These are phyloP conservation scores for Pantherophis guttatus DNA, from an alignment of 2,113 vertebrate genomes.

Conservation along the genomic window DNA sequence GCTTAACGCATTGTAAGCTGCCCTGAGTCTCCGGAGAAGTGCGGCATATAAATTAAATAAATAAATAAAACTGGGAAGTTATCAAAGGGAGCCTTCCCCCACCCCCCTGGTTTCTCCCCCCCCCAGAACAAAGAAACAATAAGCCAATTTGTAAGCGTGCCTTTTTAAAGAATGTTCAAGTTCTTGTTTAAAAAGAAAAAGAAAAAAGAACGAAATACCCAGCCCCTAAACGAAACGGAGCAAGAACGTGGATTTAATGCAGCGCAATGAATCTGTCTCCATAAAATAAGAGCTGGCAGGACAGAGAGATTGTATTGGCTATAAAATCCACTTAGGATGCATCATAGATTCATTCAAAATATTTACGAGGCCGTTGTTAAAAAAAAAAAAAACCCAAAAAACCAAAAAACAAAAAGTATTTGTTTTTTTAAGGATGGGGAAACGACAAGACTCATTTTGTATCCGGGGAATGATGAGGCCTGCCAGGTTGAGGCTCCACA, in stretches of 20 bases:
- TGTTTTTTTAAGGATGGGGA: slow-evolving; percentile 33
- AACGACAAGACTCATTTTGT: neutral
- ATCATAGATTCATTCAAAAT: slow-evolving; percentile 33
- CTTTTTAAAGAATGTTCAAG: slow-evolving; percentile 65
- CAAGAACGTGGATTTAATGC: slow-evolving; percentile 36
- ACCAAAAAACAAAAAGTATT: neutral
- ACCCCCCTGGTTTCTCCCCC: too few relatives aligned
- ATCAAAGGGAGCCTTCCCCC: slow-evolving; percentile 70
- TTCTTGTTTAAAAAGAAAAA: slow-evolving; percentile 39
- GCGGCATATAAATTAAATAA: too few relatives aligned
- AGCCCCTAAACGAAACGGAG: neutral
- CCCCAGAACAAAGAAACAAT: slow-evolving; percentile 74
- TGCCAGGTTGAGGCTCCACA: fast-evolving
- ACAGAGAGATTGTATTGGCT: slow-evolving; percentile 27
- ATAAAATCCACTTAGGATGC: slow-evolving; percentile 20
- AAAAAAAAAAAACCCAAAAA: neutral
- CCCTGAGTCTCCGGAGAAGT: too few relatives aligned
- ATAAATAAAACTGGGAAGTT: slow-evolving; percentile 55
- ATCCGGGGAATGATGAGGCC: neutral
- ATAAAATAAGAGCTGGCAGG: slow-evolving; percentile 39
- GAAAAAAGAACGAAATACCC: slow-evolving; percentile 51
- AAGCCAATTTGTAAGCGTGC: slow-evolving; percentile 76
- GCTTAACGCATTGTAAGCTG: too few relatives aligned
- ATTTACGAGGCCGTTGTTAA: slow-evolving; percentile 17
- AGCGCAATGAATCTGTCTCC: slow-evolving; percentile 47